Evolutionary conservation across 2,113 vertebrate species (phyloP), one percentile per base, ranked within the genome.

Genomic region (Sinosuthora webbiana): DNA sequence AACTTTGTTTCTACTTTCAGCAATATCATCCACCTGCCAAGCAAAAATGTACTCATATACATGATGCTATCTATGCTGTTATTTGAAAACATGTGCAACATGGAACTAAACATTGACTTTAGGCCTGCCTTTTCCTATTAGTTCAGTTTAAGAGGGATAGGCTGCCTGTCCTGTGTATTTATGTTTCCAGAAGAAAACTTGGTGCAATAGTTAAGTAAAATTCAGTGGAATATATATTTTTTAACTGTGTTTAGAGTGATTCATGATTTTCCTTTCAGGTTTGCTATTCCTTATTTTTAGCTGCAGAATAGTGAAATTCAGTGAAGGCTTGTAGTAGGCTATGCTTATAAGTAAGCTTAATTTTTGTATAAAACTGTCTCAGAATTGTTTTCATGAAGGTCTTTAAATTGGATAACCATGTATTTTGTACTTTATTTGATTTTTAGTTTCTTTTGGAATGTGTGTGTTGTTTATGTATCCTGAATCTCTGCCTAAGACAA

Each of bases 401-500:
- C 30, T 95, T 87, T 57, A 69, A n/a, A 83, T 67, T 79, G 44
- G 6, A 64, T 93, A 39, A 39, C 25, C 7, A 1, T 70, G 18
- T 79, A 18, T 62, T 93, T 84, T 90, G 14, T 57, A 23, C 11
- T 5, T 37, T 93, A 70, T 30, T 64, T 68, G 23, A 20, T 33
- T 69, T 76, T 73, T 69, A 44, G 42, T 89, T 95, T 90, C 17
- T 89, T 86, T 28, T 91, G 62, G 15, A 95, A 81, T 62, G 5
- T 79, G 10, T 24, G 55, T 50, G 23, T 78, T 68, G 22, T 12
- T 92, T 83, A 16, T 35, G 13, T 76, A 49, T 56, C 11, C 33
- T 55, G 20, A 65, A 52, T 74, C 6, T 63, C 76, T 69, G 17
- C 64, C 8, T 89, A 63, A 62, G 37, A 87, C n/a, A 75, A 12